Evolutionary conservation across 2,113 vertebrate genomes (phyloP).

Genomic region (Cynopterus brachyotis): DNA sequence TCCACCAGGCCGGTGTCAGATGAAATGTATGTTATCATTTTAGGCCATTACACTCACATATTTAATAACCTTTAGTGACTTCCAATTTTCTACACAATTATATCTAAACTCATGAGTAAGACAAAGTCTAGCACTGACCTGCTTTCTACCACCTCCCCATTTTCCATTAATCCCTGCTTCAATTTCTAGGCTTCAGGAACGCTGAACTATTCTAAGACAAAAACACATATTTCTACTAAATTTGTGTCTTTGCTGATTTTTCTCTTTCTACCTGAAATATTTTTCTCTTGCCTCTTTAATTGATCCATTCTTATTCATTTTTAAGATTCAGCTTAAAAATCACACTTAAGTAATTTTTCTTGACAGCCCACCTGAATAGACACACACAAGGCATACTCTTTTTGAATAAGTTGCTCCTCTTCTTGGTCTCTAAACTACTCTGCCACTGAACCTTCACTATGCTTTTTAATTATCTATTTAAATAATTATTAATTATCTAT

Average conservation of each 20-base stretch:
- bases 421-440: neutral
- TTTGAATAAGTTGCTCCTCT: neutral
- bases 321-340: neutral
- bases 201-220: neutral
- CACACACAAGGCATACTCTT: neutral
- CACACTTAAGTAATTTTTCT: neutral
- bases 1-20: neutral
- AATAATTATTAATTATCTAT: neutral
- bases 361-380: neutral
- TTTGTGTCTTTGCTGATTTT: neutral
- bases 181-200: constrained; percentile 7
- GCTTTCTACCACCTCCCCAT: neutral
- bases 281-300: neutral
- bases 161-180: neutral
- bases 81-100: neutral
- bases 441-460: neutral
- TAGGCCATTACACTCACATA: neutral
- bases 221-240: neutral
- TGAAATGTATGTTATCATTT: neutral
- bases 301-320: neutral
- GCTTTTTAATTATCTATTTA: neutral
- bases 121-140: neutral
- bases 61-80: neutral
- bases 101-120: neutral
- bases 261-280: neutral